phyloP scores from a whole-genome alignment of 1,140 invertebrate species.

The Drosophila ficusphila region DNA sequence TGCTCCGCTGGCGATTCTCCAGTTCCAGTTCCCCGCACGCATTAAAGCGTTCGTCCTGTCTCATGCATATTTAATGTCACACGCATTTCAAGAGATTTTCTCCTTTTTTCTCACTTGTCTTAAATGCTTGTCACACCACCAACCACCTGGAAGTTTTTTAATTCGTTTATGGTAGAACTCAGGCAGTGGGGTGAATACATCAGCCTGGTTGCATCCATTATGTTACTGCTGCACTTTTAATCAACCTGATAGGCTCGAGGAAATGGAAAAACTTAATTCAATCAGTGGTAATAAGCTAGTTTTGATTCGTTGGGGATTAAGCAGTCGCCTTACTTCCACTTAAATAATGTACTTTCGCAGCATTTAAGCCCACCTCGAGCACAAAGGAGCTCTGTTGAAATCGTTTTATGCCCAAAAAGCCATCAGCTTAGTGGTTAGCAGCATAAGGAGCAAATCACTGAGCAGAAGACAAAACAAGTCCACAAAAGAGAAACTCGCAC shows the following conservation, averaged over 20 bases:
- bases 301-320: slow-evolving; percentile 2
- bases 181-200: not conserved
- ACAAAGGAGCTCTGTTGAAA: slow-evolving; percentile 12
- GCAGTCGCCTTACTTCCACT: not conserved
- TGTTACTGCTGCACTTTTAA: slow-evolving; percentile 15
- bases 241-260: slow-evolving; percentile 9
- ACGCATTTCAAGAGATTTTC: slow-evolving; percentile 20
- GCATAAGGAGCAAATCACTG: slow-evolving; percentile 54
- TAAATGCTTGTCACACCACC: not conserved
- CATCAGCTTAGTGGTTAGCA: slow-evolving; percentile 57
- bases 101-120: not conserved
- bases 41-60: slow-evolving; percentile 39
- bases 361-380: slow-evolving; percentile 27
- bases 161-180: slow-evolving; percentile 25
- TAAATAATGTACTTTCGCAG: slow-evolving; percentile 16
- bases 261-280: slow-evolving; percentile 31
- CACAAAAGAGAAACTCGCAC: not conserved
- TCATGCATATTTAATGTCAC: slow-evolving; percentile 52
- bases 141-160: slow-evolving; percentile 47
- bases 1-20: not conserved
- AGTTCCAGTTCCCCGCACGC: slow-evolving; percentile 3
- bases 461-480: slow-evolving; percentile 40
- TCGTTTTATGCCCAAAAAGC: slow-evolving; percentile 33
- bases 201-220: slow-evolving; percentile 18
- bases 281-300: slow-evolving; percentile 5